Percentiles rank a stretch among this genome's conserved stretches.
Evolutionary conservation across 2,888 invertebrate species (phyloP).

Genomic region (Heliothis peltigera): DNA sequence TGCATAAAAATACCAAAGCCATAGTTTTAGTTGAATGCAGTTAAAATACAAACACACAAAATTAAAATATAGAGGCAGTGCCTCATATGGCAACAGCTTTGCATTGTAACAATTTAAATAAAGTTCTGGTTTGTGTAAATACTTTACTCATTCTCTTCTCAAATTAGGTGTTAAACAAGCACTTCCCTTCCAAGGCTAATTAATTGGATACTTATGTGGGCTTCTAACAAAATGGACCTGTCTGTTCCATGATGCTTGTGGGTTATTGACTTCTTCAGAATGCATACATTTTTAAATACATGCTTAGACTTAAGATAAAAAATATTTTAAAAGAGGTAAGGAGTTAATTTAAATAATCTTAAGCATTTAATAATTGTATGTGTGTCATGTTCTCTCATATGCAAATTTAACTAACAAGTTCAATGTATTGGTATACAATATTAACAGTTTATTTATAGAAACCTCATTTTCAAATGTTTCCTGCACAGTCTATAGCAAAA

Average conservation of each 20-base stretch:
- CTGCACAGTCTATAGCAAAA: constrained; percentile 43
- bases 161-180: constrained; percentile 27
- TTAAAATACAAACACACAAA: background rate
- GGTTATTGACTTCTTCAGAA: constrained; percentile 10
- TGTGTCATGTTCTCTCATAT: too few species aligned
- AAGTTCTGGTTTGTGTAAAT: constrained; percentile 1
- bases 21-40: background rate
- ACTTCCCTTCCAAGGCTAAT: constrained; percentile 19
- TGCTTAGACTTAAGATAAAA: background rate
- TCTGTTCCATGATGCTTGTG: background rate
- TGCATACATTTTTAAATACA: background rate
- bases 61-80: background rate
- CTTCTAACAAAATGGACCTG: constrained; percentile 12
- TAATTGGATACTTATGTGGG: constrained; percentile 11
- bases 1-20: background rate
- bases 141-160: constrained; percentile 7
- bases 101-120: background rate
- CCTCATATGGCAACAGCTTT: background rate
- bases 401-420: constrained; percentile 26
- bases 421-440: constrained; percentile 39
- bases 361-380: too few species aligned
- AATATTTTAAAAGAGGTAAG: too few species aligned
- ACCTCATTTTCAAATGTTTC: constrained; percentile 44
- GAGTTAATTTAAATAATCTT: too few species aligned
- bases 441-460: constrained; percentile 43